These are phyloP conservation scores for Ammodytes marinus DNA, from an alignment of 2,113 vertebrate genomes.

Conservation along the genomic window DNA sequence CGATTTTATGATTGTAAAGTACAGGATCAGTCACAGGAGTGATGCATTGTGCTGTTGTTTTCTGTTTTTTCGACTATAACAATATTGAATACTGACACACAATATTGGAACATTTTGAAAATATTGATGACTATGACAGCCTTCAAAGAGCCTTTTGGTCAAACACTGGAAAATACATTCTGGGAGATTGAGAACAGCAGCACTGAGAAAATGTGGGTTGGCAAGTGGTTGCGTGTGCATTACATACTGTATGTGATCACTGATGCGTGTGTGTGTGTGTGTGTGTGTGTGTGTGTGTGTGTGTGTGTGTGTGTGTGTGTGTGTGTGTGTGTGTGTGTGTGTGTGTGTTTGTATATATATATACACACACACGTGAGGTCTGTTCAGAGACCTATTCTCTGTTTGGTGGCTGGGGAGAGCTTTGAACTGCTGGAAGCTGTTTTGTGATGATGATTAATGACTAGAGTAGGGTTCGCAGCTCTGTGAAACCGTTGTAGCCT, in stretches of 20 bases:
- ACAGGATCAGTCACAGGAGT: not conserved
- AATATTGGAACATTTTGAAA: slow-evolving; percentile 17
- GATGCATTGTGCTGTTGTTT: slow-evolving; percentile 1
- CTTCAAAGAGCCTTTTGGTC: slow-evolving; percentile 32
- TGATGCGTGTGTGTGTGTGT: slow-evolving; percentile 9
- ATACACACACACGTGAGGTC: slow-evolving; percentile 16
- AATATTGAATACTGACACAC: slow-evolving; percentile 37
- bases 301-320: slow-evolving; percentile 22
- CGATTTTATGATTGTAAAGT: no score
- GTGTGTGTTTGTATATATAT: slow-evolving; percentile 3
- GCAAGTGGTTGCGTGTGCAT: slow-evolving; percentile 24
- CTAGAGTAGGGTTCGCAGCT: slow-evolving; percentile 45
- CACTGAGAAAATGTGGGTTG: slow-evolving; percentile 20
- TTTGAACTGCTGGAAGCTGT: slow-evolving; percentile 59
- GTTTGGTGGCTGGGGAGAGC: slow-evolving; percentile 39
- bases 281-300: slow-evolving; percentile 20
- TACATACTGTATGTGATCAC: slow-evolving; percentile 12
- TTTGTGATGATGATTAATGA: slow-evolving; percentile 79
- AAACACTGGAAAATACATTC: slow-evolving; percentile 27
- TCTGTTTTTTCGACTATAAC: slow-evolving; percentile 15
- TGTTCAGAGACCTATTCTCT: slow-evolving; percentile 35
- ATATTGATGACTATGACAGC: slow-evolving; percentile 44
- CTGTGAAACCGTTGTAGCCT: slow-evolving; percentile 67
- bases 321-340: slow-evolving; percentile 31
- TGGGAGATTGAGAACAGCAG: slow-evolving; percentile 31